Evolutionary conservation across 2,113 vertebrate species (phyloP).

Genomic region (Athene cunicularia): DNA sequence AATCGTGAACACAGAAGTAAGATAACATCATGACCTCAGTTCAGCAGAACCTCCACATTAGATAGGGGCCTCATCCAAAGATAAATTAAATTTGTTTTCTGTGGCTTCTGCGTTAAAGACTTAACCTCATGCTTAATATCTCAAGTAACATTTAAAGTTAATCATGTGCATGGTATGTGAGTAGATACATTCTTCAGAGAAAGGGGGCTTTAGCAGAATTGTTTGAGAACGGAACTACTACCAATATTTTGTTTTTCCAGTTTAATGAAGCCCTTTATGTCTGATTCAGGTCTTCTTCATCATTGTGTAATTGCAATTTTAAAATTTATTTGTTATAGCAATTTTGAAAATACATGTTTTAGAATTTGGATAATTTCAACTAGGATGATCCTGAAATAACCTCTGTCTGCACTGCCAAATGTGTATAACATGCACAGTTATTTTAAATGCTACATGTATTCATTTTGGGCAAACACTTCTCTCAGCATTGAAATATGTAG

Average conservation of each 20-base stretch:
- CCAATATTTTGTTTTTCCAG: not conserved
- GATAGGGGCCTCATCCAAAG: not conserved
- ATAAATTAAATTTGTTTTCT: not conserved
- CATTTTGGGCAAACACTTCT: not conserved
- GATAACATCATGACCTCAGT: not conserved
- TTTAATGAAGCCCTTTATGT: not conserved
- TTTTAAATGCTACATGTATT: not conserved
- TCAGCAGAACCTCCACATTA: not conserved
- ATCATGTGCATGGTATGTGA: not conserved
- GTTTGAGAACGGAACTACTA: not conserved
- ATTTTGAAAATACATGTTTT: not conserved
- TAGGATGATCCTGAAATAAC: not conserved
- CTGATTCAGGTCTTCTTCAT: not conserved
- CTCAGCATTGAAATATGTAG: not conserved
- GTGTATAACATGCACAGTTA: not conserved
- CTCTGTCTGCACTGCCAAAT: not conserved
- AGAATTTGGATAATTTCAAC: not conserved
- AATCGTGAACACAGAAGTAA: not conserved
- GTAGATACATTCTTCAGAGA: not conserved
- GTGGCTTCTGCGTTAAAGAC: not conserved
- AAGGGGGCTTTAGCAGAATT: not conserved
- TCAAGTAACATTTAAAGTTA: not conserved
- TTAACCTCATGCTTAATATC: not conserved
- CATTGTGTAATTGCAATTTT: not conserved
- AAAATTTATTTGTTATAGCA: not conserved